Evolutionary conservation across 2,888 invertebrate genomes (phyloP).

Genomic region (Leptopilina syphax): DNA sequence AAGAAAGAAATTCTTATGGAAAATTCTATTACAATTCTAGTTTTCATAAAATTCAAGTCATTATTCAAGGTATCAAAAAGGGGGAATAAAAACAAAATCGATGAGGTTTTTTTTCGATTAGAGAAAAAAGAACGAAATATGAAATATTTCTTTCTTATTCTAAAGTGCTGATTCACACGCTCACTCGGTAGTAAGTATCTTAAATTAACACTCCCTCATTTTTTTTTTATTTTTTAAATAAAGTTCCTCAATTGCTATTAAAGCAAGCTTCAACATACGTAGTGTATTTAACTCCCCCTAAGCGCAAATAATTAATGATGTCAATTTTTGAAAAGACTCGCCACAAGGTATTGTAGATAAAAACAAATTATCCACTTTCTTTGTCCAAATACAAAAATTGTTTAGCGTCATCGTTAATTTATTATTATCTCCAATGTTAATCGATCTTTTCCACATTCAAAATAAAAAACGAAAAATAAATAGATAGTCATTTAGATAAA

Average conservation of each 20-base stretch:
- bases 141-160: background rate
- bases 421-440: background rate
- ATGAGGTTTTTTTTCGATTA: background rate
- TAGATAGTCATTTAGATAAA: slow-evolving; percentile 14
- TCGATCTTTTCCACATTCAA: background rate
- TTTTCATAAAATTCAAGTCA: too few relatives aligned
- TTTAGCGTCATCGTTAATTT: background rate
- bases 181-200: slow-evolving; percentile 40
- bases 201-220: slow-evolving; percentile 51
- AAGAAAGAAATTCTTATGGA: too few relatives aligned
- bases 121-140: background rate
- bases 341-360: slow-evolving; percentile 5
- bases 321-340: slow-evolving; percentile 27
- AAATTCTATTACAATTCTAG: too few relatives aligned
- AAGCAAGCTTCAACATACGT: slow-evolving; percentile 46
- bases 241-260: slow-evolving; percentile 58
- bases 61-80: too few relatives aligned
- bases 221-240: slow-evolving; percentile 50
- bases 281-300: slow-evolving; percentile 46
- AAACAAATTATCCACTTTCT: slow-evolving; percentile 25
- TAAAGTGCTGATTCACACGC: slow-evolving; percentile 47
- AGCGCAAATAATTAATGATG: slow-evolving; percentile 25
- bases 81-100: too few relatives aligned
- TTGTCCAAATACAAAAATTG: background rate
- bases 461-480: background rate